Conservation (phyloP, 2,113 vertebrate species). For the Mormyrus lacerda region DNA sequence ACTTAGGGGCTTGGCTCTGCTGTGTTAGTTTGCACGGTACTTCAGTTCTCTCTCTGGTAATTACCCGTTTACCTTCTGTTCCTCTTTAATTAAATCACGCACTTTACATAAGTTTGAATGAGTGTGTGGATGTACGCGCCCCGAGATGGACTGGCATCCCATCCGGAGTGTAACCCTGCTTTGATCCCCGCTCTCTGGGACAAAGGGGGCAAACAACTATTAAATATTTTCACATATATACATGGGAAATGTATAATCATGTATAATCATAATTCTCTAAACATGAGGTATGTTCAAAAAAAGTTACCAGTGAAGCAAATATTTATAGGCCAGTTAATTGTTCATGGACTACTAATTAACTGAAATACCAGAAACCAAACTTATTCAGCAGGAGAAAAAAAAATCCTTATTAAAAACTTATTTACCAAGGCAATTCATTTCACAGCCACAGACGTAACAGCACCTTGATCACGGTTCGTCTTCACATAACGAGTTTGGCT, state of each 20-base stretch:
- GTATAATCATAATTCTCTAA: neutral
- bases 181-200: neutral
- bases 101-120: neutral
- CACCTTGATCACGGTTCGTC: neutral
- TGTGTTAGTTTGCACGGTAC: neutral
- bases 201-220: neutral
- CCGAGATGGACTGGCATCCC: neutral
- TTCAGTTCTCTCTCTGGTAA: neutral
- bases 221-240: neutral
- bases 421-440: neutral
- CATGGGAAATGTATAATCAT: neutral
- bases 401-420: neutral
- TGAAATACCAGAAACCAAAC: neutral
- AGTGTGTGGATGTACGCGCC: neutral
- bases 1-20: neutral
- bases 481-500: neutral
- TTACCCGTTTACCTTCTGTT: neutral
- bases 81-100: neutral
- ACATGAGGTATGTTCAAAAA: neutral
- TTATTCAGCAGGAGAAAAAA: neutral
- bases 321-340: neutral
- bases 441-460: neutral
- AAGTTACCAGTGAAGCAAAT: neutral
- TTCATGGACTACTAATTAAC: neutral
- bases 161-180: neutral